phyloP scores from a whole-genome alignment of 1,140 invertebrate genomes.

The Papilio machaon region DNA sequence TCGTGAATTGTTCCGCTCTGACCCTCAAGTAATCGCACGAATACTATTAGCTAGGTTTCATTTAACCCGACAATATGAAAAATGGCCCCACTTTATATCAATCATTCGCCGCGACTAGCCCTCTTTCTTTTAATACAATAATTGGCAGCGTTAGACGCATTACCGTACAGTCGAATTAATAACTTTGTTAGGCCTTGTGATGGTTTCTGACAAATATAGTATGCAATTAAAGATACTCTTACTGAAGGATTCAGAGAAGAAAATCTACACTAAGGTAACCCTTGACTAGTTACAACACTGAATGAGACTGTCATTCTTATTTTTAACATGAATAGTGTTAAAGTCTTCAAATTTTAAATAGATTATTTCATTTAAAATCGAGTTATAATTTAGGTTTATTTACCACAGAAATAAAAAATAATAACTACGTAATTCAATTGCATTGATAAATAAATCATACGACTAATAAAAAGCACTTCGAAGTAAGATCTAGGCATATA shows the following conservation, averaged over 20 bases:
- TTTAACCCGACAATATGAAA: constrained; percentile 51
- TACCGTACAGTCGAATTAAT: constrained; percentile 39
- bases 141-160: not conserved
- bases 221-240: not conserved
- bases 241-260: not conserved
- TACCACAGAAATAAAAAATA: not conserved
- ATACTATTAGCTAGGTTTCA: constrained; percentile 54
- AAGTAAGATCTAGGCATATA: not conserved
- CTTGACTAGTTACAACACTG: no score
- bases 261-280: not conserved
- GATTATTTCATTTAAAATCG: not conserved
- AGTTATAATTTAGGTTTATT: not conserved
- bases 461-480: not conserved
- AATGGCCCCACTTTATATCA: constrained; percentile 39
- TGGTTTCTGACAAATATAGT: not conserved
- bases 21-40: constrained; percentile 54
- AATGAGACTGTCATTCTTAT: no score
- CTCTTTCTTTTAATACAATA: constrained; percentile 28
- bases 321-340: no score
- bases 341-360: not conserved
- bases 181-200: not conserved
- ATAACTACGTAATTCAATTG: not conserved
- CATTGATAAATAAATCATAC: not conserved
- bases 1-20: constrained; percentile 57
- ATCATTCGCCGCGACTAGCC: constrained; percentile 10